Conservation (phyloP, 2,797 vertebrate genomes). For the Xenopus petersii region DNA sequence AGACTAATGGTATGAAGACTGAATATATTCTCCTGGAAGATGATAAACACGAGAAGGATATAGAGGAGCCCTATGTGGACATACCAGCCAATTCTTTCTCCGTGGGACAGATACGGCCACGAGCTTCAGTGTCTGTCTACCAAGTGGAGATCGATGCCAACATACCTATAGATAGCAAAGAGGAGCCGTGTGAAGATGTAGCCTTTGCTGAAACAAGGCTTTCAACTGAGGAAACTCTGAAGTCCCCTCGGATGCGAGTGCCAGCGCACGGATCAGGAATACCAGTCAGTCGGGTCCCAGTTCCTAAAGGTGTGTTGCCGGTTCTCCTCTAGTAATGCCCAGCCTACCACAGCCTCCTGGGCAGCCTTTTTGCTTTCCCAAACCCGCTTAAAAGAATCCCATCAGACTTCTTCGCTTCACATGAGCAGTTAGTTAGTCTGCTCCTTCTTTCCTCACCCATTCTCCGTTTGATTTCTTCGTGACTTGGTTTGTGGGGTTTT, state of each 20-base stretch:
- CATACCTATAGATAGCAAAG: conserved; percentile 29
- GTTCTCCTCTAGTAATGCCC: conserved; percentile 29
- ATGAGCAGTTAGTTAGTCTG: conserved; percentile 11
- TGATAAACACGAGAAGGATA: background rate
- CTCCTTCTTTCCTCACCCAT: conserved; percentile 26
- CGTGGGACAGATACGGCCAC: conserved; percentile 8
- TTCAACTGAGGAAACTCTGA: conserved; percentile 4
- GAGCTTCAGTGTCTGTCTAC: conserved; percentile 42
- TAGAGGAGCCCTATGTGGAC: conserved; percentile 12
- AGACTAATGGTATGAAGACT: conserved; percentile 22
- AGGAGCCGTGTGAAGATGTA: conserved; percentile 29
- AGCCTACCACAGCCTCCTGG: conserved; percentile 49
- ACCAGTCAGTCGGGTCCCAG: conserved; percentile 59
- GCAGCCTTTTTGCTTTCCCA: conserved; percentile 34
- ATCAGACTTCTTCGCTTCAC: conserved; percentile 29
- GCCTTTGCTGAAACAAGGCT: no score
- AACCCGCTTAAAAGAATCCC: conserved; percentile 52
- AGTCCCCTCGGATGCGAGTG: conserved; percentile 46
- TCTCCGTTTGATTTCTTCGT: background rate
- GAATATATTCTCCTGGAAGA: conserved; percentile 1
- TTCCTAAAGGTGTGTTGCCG: conserved; percentile 67
- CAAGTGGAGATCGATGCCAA: conserved; percentile 53
- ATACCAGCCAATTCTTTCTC: conserved; percentile 14
- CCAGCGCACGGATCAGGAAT: conserved; percentile 45
- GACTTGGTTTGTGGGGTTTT: background rate